Evolutionary conservation across 2,888 invertebrate species (phyloP), one percentile per base, ranked within the genome.

Genomic region (Cryptosula pallasiana): DNA sequence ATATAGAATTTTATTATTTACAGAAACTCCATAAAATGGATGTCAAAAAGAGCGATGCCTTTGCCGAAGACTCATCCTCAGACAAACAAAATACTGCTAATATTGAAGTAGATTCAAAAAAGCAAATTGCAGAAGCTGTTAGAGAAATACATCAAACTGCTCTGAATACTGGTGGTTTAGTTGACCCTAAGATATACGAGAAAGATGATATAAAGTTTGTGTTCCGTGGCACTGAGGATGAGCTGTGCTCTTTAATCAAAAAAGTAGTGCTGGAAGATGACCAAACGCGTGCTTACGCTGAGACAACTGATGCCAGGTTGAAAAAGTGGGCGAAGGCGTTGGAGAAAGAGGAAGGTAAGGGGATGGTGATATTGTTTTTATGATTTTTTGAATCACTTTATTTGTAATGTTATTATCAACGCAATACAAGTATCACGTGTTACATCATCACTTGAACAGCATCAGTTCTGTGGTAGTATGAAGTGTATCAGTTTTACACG

Each of bases 281-380:
- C 13, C 29, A 63, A 63, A 63, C 63, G 9, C 20, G 27, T 5
- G 63, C 63, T 9, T 63, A 32, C 32, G 63, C 63, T 3, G 63
- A 63, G n/a, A 63, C 25, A 34, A 32, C 32, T 32, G 63, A 63
- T 32, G 32, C 2, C 3, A 63, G 25, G 63, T 27, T 63, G 13
- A 32, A 63, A 27, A 5, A 63, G 27, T 63, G 63, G 63, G 63
- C 63, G 5, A 32, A 63, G n/a, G 34, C 34, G 20, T 27, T 63
- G 3, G 63, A 63, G 32, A 63, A 63, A 63, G 32, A 63, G 32
- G 63, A 63, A 32, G 63, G 63, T 63, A 13, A 45, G 45, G n/a
- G n/a, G n/a, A n/a, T n/a, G n/a, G n/a, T n/a, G n/a, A n/a, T n/a
- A n/a, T n/a, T n/a, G n/a, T n/a, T n/a, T n/a, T n/a, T n/a, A n/a